Conservation (phyloP, 1,140 invertebrate species). For the Euwallacea fornicatus region DNA sequence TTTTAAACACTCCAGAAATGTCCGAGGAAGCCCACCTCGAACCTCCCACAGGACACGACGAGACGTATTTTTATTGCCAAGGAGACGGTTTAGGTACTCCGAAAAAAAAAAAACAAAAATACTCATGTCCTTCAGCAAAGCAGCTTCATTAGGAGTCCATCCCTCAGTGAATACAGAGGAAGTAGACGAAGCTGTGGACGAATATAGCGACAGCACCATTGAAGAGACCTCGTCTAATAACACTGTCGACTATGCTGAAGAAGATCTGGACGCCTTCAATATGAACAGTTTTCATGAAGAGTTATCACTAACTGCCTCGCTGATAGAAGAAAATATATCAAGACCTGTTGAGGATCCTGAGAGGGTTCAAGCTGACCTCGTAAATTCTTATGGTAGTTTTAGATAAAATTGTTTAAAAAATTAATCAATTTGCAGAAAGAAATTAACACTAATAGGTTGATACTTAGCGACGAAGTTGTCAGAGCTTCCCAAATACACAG, state of each 20-base stretch:
- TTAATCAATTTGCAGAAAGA: slow-evolving; percentile 33
- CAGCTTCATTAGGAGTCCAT: slow-evolving; percentile 44
- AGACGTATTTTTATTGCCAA: slow-evolving; percentile 51
- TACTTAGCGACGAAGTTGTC: neutral
- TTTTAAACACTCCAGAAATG: slow-evolving; percentile 43
- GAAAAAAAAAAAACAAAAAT: too few relatives aligned
- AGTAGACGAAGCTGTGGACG: slow-evolving; percentile 39
- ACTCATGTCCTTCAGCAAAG: too few relatives aligned
- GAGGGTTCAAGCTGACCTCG: too few relatives aligned
- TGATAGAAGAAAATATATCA: too few relatives aligned
- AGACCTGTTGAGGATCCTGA: too few relatives aligned
- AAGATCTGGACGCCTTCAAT: slow-evolving; percentile 32
- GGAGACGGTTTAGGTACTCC: slow-evolving; percentile 51
- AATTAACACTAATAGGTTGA: neutral
- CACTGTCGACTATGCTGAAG: slow-evolving; percentile 37
- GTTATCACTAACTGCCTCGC: too few relatives aligned
- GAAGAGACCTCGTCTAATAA: slow-evolving; percentile 26
- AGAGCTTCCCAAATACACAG: neutral
- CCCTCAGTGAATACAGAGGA: slow-evolving; percentile 48
- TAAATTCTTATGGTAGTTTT: too few relatives aligned
- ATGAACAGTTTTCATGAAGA: slow-evolving; percentile 26
- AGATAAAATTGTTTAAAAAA: too few relatives aligned
- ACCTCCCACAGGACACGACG: slow-evolving; percentile 30
- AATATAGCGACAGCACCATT: slow-evolving; percentile 38
- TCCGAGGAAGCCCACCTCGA: too few relatives aligned